phyloP scores from a whole-genome alignment of 2,888 invertebrate species.

The Megaustenia siamemsis region DNA sequence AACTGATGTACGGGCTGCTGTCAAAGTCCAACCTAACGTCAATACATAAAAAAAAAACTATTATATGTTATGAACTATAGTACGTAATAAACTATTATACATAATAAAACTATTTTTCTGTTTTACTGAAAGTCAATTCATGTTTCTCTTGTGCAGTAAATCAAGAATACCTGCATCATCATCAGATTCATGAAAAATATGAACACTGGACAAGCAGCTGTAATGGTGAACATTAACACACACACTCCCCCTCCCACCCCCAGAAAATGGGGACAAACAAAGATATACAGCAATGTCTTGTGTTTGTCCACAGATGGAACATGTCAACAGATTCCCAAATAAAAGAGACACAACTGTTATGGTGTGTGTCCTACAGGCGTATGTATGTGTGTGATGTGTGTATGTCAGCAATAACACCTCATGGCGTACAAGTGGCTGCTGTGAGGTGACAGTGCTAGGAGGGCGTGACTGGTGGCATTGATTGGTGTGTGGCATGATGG shows the following conservation, averaged over 20 bases:
- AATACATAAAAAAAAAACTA: too few relatives aligned
- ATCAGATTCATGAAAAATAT: neutral
- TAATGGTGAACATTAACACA: neutral
- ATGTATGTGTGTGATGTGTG: too few relatives aligned
- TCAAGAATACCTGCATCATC: neutral
- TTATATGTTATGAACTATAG: too few relatives aligned
- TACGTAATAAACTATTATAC: too few relatives aligned
- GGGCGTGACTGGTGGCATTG: neutral
- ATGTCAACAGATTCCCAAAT: neutral
- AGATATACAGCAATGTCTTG: neutral
- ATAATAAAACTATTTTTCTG: too few relatives aligned
- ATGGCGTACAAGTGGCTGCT: neutral
- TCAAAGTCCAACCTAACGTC: too few relatives aligned
- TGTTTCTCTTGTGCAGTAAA: neutral
- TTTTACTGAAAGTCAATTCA: too few relatives aligned
- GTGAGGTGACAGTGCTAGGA: neutral
- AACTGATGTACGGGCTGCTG: too few relatives aligned
- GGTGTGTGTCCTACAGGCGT: neutral
- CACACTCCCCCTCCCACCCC: too few relatives aligned
- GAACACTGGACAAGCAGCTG: neutral
- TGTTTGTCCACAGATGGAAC: neutral
- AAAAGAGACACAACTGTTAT: neutral
- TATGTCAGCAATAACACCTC: neutral
- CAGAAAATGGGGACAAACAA: neutral
- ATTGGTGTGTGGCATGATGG: neutral